Evolutionary conservation across 2,888 invertebrate species (phyloP), one percentile per base, ranked within the genome.

Genomic region (Archips crataeganus): DNA sequence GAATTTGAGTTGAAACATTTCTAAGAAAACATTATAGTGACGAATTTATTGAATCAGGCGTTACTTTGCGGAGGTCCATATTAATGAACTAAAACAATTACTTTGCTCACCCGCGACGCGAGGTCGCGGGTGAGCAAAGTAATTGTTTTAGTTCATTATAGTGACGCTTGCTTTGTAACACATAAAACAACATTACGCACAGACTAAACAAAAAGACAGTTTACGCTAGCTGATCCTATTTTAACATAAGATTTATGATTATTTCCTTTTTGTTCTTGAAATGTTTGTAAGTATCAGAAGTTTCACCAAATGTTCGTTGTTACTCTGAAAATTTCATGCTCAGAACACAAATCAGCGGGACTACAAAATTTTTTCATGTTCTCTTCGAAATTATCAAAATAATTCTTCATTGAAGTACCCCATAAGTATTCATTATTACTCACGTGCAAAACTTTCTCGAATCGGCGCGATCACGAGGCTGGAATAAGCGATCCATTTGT

Each of bases 371-470:
- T 32, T 10, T 57, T 57, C 32, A 57, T 11, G 3, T 32, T 11
- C 23, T 6, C 42, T 13, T 15, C 15, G 61, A 39, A 39, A 39
- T 61, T 39, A 9, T 2, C 39, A 39, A 11, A 15, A 15, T 60
- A n/a, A 60, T 60, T 62, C 45, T 23, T 39, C 39, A 39, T 39
- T 39, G 23, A 23, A 42, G 23, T 62, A 5, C 45, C 15, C 11
- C 42, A 42, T 62, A 62, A 42, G 10, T 45, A 42, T 63, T 13
- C 8, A 63, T 63, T 13, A 47, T 11, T 1, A 63, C 8, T 63
- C 63, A 82, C 80, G 39, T 71, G 70, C 75, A 49, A 74, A 76
- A 77, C 79, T 86, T 81, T 81, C 82, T 78, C 80, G 82, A 82
- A 81, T 81, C 80, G 69, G 71, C 78, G 74, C 66, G 75, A 80